These are phyloP conservation scores for Maconellicoccus hirsutus DNA, from an alignment of 1,140 invertebrate species.

Conservation along the genomic window DNA sequence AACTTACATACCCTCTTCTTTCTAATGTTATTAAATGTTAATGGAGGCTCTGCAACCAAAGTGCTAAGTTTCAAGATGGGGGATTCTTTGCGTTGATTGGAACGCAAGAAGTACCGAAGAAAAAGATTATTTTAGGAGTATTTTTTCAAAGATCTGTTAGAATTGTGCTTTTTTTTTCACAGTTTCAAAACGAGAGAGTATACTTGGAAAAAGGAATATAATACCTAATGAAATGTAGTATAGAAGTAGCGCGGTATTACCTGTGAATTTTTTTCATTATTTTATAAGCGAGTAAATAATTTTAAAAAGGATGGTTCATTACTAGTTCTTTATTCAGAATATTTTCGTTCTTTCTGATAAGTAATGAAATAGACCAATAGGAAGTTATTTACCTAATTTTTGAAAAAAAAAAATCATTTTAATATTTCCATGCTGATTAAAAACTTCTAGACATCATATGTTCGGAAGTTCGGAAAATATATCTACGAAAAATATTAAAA, in stretches of 20 bases:
- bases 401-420: no score
- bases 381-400: no score
- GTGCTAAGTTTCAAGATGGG: background rate
- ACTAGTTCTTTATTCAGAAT: no score
- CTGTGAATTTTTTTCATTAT: background rate
- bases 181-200: background rate
- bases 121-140: background rate
- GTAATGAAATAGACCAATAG: no score
- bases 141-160: background rate
- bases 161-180: background rate
- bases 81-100: background rate
- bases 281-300: background rate
- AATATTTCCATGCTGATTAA: no score
- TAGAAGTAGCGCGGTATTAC: background rate
- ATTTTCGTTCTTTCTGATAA: no score
- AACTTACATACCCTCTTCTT: background rate
- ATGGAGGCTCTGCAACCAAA: background rate
- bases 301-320: no score
- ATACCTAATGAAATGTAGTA: background rate
- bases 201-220: background rate
- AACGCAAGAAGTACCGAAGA: background rate
- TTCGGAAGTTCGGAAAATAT: no score
- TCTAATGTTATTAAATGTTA: constrained; percentile 6
- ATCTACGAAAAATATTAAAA: no score
- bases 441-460: no score